Conservation (phyloP, 2,797 vertebrate species). For the Rhinophrynus dorsalis region DNA sequence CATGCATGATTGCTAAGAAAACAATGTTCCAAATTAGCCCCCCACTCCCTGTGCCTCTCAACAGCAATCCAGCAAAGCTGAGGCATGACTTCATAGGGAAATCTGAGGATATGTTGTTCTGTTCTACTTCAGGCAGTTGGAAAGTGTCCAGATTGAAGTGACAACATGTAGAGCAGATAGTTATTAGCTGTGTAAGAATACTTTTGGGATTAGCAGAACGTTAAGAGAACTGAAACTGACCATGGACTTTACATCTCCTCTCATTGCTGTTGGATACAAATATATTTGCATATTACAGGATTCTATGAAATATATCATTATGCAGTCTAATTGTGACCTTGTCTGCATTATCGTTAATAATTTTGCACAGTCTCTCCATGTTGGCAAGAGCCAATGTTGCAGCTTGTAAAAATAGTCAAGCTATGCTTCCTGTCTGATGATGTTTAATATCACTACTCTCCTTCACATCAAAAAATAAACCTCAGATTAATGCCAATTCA, state of each 20-base stretch:
- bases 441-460: not conserved
- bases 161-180: slow-evolving; percentile 26
- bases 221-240: slow-evolving; percentile 8
- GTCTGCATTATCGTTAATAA: not conserved
- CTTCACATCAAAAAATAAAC: not conserved
- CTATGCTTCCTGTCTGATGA: not conserved
- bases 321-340: not conserved
- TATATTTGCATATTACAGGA: not conserved
- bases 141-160: slow-evolving; percentile 6
- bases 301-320: not conserved
- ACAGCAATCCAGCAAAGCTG: slow-evolving; percentile 13
- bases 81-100: slow-evolving; percentile 5
- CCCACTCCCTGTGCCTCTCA: not conserved
- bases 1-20: not conserved
- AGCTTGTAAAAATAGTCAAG: not conserved
- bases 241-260: not conserved
- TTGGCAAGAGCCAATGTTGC: not conserved
- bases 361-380: not conserved
- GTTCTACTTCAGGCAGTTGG: slow-evolving; percentile 13
- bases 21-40: not conserved
- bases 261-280: not conserved
- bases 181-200: slow-evolving; percentile 23
- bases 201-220: slow-evolving; percentile 1
- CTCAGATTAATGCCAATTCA: not conserved
- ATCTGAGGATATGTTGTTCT: slow-evolving; percentile 13